Conservation (phyloP, 2,888 invertebrate genomes). For the Xestia c-nigrum region DNA sequence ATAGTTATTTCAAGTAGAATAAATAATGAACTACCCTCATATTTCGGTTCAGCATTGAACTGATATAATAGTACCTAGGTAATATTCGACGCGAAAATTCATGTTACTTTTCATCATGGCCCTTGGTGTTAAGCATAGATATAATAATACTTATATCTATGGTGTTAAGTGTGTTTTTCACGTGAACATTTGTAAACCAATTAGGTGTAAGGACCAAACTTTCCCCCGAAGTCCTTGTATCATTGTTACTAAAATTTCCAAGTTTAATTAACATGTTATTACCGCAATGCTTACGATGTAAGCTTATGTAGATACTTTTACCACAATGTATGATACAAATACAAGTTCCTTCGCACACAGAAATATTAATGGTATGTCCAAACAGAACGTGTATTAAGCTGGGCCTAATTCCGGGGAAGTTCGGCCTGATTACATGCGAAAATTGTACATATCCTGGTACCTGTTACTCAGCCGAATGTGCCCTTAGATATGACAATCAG, state of each 20-base stretch:
- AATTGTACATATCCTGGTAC: not conserved
- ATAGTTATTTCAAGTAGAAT: conserved; percentile 9
- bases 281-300: not conserved
- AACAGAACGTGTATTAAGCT: not conserved
- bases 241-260: not conserved
- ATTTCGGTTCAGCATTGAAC: not conserved
- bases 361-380: conserved; percentile 15
- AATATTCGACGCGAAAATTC: not conserved
- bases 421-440: not conserved
- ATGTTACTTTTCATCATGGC: not conserved
- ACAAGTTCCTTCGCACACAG: not conserved
- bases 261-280: conserved; percentile 3
- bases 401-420: not conserved
- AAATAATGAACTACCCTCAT: not conserved
- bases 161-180: not conserved
- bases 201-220: not conserved
- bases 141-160: too few relatives aligned
- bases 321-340: not conserved
- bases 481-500: not conserved
- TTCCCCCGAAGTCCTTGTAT: not conserved
- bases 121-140: not conserved
- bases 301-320: not conserved
- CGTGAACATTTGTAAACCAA: not conserved
- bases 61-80: not conserved
- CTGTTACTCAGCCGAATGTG: not conserved